Evolutionary conservation across 2,113 vertebrate species (phyloP), one percentile per base, ranked within the genome.

Genomic region (Rhabdornis inornatus): DNA sequence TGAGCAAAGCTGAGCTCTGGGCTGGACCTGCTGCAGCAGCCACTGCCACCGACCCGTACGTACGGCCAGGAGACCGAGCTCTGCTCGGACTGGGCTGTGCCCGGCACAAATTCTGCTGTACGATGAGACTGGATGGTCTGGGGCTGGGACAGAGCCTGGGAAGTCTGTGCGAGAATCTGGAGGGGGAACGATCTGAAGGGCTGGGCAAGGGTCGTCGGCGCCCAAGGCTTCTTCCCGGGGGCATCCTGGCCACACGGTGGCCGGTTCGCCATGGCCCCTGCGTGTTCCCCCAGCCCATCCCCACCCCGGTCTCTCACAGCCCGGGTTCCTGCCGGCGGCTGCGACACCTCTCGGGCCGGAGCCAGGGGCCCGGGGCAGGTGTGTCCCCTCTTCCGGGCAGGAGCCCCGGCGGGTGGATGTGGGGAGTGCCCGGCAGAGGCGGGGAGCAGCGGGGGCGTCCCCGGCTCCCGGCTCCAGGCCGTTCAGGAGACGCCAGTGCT

Each of bases 401-500:
- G 22, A n/a, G 3, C 3, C 25, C 12, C 16, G 24, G 57, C 19
- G 15, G n/a, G 13, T 4, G n/a, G 49, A 9, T 15, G 2, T 6
- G 14, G 66, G 66, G 6, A 27, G 39, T 4, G 47, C 18, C 39
- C 55, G 47, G 72, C 63, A 15, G 27, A 5, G 19, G 23, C 9
- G 20, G 50, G 39, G 42, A 42, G 4, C 13, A 8, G 65, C 7
- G 61, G 50, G 65, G 39, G 9, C 27, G 3, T 6, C 13, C 20
- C 39, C 35, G 31, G 27, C 6, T 42, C 45, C 42, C 65, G 10
- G 50, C 12, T 11, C 39, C 14, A 52, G 44, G 45, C 10, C 56
- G 13, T 94, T 94, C 92, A 92, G 92, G 69, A 94, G 70, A 28
- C 7, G 59, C n/a, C 47, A 77, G 39, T 70, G 92, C 86, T 95